These are phyloP conservation scores for Noctua janthe DNA, from an alignment of 2,888 invertebrate species.

Conservation along the genomic window DNA sequence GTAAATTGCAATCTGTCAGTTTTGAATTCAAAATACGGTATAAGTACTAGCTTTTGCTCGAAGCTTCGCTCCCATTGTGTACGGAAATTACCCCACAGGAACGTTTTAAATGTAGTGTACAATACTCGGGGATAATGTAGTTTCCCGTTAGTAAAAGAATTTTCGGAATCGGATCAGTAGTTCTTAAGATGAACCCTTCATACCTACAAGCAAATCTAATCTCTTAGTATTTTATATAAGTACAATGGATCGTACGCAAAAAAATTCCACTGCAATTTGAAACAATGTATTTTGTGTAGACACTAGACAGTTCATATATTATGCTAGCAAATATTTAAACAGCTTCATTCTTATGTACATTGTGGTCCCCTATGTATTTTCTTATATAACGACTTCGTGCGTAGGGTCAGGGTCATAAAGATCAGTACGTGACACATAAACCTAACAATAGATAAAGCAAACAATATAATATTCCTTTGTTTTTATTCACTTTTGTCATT, in stretches of 20 bases:
- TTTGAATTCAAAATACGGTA: background rate
- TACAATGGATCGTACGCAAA: background rate
- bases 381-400: background rate
- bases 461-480: slow-evolving; percentile 28
- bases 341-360: background rate
- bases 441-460: slow-evolving; percentile 22
- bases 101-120: too few relatives aligned
- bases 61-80: too few relatives aligned
- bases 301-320: background rate
- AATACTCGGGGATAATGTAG: too few relatives aligned
- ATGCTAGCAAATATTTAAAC: slow-evolving; percentile 5
- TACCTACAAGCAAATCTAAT: too few relatives aligned
- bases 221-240: too few relatives aligned
- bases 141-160: too few relatives aligned
- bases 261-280: background rate
- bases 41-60: too few relatives aligned
- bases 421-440: slow-evolving; percentile 33
- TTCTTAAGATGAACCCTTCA: too few relatives aligned
- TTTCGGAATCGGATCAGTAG: too few relatives aligned
- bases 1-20: background rate
- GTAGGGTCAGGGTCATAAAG: slow-evolving; percentile 38
- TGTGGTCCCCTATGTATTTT: background rate
- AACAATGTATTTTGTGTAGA: background rate
- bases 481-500: slow-evolving; percentile 14
- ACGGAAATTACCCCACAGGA: too few relatives aligned